Base-by-base conservation (phyloP, 2,888 invertebrate genomes). In the Magallana nippona region DNA sequence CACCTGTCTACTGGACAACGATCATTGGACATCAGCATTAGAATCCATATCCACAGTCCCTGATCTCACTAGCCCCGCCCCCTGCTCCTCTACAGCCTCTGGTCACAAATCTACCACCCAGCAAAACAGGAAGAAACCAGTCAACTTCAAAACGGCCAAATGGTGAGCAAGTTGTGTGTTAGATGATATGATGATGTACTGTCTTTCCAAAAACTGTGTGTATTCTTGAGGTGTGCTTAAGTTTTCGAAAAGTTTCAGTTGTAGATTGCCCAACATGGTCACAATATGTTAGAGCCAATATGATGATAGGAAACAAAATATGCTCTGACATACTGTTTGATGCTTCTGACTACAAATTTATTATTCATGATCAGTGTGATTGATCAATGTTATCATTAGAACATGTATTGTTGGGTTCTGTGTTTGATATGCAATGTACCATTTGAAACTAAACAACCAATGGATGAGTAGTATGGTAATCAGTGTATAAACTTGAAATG, bases 101-200 rank as follows among this genome's bases (percentile, higher is more conserved):
- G 13, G 27, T 71, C 71, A 27, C 13, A 71, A 71, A 71, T 27
- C 27, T 27, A 22, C 71, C 13, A 10, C 71, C 15, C 27, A 22
- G 15, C 71, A 71, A 27, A 71, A 3, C 27, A 71, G 3, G 15
- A 71, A 71, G 32, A 71, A 71, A 19, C 15, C 13, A 10, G 71
- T 71, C 13, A 71, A 71, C 71, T 32, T 71, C 27, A 71, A 27
- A 71, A 71, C 22, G 13, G 22, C 32, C 71, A 71, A 32, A 71
- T 71, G 71, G 71, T 71, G 22, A 71, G 71, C 27, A 60, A 60
- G 8, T 10, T n/a, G 17, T 58, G 13, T 60, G 60, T 8, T n/a
- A 8, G 60, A 60, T 60, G 60, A 8, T 60, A 17, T 22, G 27
- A 27, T 19, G 27, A 17, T 22, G 11, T 77, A 19, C 17, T 44